Evolutionary conservation across 2,888 invertebrate species (phyloP).

Genomic region (Himalopsyche japonica): DNA sequence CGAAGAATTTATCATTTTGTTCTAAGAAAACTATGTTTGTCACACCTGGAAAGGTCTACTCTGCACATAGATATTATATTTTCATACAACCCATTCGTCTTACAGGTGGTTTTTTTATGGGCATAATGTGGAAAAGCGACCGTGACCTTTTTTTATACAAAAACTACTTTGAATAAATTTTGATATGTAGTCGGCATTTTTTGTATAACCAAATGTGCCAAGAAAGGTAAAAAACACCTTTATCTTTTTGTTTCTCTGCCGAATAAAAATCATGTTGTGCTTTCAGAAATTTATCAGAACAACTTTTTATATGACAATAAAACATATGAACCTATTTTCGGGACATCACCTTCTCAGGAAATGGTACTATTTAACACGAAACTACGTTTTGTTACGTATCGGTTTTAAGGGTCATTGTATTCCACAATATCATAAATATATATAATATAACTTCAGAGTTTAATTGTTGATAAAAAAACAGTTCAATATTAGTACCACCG

Average conservation of each 20-base stretch:
- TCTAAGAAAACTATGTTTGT: not conserved
- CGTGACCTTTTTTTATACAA: constrained; percentile 9
- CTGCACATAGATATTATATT: not conserved
- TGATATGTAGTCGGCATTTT: not conserved
- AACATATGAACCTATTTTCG: no score
- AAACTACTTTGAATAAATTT: not conserved
- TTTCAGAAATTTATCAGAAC: not conserved
- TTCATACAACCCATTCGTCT: constrained; percentile 9
- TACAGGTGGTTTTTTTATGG: constrained; percentile 17
- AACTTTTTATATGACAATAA: not conserved
- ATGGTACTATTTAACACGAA: no score
- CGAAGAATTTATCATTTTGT: no score
- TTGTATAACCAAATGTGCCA: not conserved
- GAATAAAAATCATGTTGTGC: not conserved
- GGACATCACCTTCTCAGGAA: no score
- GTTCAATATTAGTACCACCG: no score
- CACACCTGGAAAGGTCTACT: not conserved
- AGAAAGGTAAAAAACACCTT: not conserved
- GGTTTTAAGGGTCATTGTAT: no score
- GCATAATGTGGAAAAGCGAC: not conserved
- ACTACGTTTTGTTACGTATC: no score
- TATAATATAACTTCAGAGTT: no score
- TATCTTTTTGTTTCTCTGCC: not conserved
- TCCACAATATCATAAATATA: no score
- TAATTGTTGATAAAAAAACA: no score